A percentile compares a stretch with the other conserved stretches of the same genome.
Conservation (phyloP, 2,888 invertebrate genomes). For the Tetragonisca angustula region DNA sequence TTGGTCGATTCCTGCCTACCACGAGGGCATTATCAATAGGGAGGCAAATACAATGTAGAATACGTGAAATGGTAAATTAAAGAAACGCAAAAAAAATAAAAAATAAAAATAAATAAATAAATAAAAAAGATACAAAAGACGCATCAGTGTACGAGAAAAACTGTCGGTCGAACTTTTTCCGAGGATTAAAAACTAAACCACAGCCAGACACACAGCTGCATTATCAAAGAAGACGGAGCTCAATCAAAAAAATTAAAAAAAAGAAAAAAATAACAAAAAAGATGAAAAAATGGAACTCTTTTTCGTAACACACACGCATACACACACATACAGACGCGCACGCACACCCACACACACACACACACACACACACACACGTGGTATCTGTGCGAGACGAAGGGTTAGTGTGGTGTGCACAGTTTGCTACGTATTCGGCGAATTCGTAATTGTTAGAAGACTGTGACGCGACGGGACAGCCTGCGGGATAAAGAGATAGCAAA, state of each 20-base stretch:
- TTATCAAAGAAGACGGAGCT: constrained; percentile 70
- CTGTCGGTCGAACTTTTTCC: constrained; percentile 31
- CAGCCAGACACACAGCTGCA: constrained; percentile 38
- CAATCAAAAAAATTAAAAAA: constrained; percentile 74
- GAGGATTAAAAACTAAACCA: constrained; percentile 17
- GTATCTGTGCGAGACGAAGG: constrained; percentile 54
- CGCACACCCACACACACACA: too few relatives aligned
- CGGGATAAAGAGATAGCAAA: neutral
- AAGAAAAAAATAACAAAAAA: constrained; percentile 8
- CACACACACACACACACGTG: constrained; percentile 16
- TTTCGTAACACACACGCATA: constrained; percentile 51
- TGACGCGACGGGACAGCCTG: constrained; percentile 55
- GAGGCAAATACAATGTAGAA: constrained; percentile 62
- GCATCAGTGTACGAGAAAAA: constrained; percentile 28
- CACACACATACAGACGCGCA: too few relatives aligned
- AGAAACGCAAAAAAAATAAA: neutral
- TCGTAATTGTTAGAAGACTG: constrained; percentile 69
- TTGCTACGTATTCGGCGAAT: constrained; percentile 45
- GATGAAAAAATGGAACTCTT: constrained; percentile 47
- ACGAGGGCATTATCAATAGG: constrained; percentile 81
- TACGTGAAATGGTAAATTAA: constrained; percentile 37
- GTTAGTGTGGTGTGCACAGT: constrained; percentile 66
- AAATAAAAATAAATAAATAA: constrained; percentile 9
- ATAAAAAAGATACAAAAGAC: constrained; percentile 17
- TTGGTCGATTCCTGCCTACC: constrained; percentile 82